phyloP scores from a whole-genome alignment of 2,797 vertebrate genomes.

The Cheirogaleus major region DNA sequence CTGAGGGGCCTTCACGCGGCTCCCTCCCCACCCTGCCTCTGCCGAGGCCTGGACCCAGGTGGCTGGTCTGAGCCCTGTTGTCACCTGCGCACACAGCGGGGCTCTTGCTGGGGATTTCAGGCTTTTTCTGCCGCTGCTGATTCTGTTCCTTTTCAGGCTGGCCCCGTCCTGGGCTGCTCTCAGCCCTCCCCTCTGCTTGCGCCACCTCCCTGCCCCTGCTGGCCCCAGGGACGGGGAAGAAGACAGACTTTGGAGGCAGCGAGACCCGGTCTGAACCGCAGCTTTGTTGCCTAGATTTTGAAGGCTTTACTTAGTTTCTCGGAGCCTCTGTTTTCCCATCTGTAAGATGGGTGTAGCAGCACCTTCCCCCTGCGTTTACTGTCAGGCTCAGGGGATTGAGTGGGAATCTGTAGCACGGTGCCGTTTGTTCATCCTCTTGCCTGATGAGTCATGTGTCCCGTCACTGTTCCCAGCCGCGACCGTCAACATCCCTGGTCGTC shows the following conservation, averaged over 20 bases:
- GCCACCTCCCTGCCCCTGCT: accelerated
- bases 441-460: background rate
- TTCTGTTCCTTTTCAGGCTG: no score
- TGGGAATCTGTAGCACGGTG: background rate
- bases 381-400: accelerated
- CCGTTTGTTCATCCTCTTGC: no score
- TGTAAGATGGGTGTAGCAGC: background rate
- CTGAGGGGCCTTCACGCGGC: accelerated
- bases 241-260: background rate
- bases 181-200: background rate
- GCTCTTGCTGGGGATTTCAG: accelerated
- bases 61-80: accelerated
- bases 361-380: accelerated
- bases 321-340: background rate
- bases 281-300: background rate
- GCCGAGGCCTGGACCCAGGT: background rate
- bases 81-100: accelerated
- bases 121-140: background rate
- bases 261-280: accelerated
- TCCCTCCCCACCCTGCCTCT: accelerated
- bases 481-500: background rate
- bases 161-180: accelerated
- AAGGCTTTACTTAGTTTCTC: accelerated
- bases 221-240: background rate
- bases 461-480: background rate